Conservation (phyloP, 53 echinoderm and acorn worm species). For the Hippasteria phrygiana region DNA sequence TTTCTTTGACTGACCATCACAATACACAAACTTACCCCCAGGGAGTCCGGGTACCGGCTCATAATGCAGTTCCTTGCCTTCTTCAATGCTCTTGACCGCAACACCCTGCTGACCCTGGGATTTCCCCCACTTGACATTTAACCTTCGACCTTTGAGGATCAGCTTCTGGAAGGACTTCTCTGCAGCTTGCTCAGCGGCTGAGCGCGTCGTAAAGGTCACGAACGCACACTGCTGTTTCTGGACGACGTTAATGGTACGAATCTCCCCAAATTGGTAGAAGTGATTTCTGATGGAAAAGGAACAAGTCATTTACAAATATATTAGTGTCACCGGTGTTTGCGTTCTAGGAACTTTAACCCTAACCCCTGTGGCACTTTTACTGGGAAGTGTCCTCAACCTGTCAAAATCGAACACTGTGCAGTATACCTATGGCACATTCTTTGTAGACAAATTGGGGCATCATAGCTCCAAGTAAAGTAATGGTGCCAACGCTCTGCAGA, state of each 20-base stretch:
- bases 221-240: conserved; percentile 99
- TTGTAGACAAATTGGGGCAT: too few species aligned
- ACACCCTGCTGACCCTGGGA: conserved; percentile 87
- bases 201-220: conserved; percentile 86
- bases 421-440: too few species aligned
- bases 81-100: conserved; percentile 62
- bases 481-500: too few species aligned
- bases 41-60: conserved; percentile 95
- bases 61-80: conserved; percentile 55
- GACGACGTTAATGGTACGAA: conserved; percentile 93
- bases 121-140: conserved; percentile 99
- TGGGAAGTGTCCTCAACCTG: too few species aligned
- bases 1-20: too few species aligned
- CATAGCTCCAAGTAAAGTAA: too few species aligned
- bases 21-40: conserved; percentile 77
- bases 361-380: too few species aligned
- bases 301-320: not conserved
- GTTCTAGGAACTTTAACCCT: too few species aligned
- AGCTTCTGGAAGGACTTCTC: conserved; percentile 98
- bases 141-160: conserved; percentile 98
- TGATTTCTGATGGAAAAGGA: conserved; percentile 76
- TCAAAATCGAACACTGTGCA: too few species aligned
- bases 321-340: too few species aligned
- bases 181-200: conserved; percentile 82
- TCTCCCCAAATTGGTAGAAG: conserved; percentile 99